Base-by-base conservation (phyloP, 2,113 vertebrate species). In the Tursiops truncatus region DNA sequence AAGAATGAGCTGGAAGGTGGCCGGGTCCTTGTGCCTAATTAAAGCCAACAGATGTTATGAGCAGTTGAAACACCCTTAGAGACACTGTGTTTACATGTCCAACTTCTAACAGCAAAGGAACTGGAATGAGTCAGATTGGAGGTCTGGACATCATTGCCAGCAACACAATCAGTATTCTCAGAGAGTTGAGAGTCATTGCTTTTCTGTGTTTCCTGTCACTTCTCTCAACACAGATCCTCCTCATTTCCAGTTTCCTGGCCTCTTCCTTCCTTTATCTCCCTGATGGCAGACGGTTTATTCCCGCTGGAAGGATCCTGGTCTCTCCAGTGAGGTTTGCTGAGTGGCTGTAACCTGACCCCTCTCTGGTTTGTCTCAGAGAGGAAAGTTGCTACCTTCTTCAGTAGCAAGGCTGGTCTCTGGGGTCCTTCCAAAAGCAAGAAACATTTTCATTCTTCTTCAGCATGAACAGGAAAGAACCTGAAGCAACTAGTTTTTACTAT, bases 61-160 rank as follows among this genome's bases (percentile, higher is more conserved):
- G 84, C 60, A 44, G 71, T 67, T 81, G 36, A 80, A 82, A 67
- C 28, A 82, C 83, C 92, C 97, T 97, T 94, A 47, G 97, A 97
- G 96, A 96, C 84, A 41, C 38, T 26, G 1, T 94, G 92, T 96
- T 95, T 96, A 95, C 92, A 58, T 3, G 20, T 90, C 80, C 73
- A 7, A 84, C 62, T 84, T 84, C 93, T 63, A 96, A 92, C 95
- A 95, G 95, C 95, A 96, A 81, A 95, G 76, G 87, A 91, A 85
- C 1, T 36, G 74, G 89, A 90, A 28, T 10, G 60, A 60, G 13
- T 38, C 68, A 14, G 20, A 14, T 1, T 33, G 70, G 33, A 41
- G 62, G 56, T 58, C 81, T 31, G 86, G 31, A 14, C 18, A 53
- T 38, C 18, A 0, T 6, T 28, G 89, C 41, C 76, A 50, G 68